Percentiles rank a stretch among this genome's conserved stretches.
phyloP scores from a whole-genome alignment of 2,113 vertebrate species.

The Cephalopholis sonnerati region DNA sequence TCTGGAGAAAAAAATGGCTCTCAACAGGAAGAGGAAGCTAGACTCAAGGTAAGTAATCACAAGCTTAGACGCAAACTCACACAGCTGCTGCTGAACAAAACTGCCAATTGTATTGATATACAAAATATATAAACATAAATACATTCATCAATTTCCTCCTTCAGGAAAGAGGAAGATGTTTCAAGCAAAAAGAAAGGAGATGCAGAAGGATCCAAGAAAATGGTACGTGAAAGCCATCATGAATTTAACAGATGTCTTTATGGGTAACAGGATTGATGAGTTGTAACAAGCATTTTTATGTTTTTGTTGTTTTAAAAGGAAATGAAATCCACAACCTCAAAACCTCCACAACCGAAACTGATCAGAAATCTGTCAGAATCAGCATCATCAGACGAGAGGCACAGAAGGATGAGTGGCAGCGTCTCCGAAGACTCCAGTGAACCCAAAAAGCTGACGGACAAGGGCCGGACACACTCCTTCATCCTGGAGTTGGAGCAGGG shows the following conservation, averaged over 20 bases:
- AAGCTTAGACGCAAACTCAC: background rate
- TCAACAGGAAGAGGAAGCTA: slow-evolving; percentile 94
- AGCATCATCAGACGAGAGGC: slow-evolving; percentile 86
- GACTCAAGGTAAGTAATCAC: slow-evolving; percentile 88
- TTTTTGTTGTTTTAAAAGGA: slow-evolving; percentile 82
- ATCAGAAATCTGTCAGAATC: slow-evolving; percentile 87
- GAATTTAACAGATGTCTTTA: background rate
- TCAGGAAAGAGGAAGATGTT: slow-evolving; percentile 81
- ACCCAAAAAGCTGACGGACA: slow-evolving; percentile 86
- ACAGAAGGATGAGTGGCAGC: slow-evolving; percentile 81
- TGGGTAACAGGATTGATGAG: background rate
- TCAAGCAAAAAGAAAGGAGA: slow-evolving; percentile 88
- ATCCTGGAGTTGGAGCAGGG: slow-evolving; percentile 86
- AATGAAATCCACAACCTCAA: slow-evolving; percentile 79
- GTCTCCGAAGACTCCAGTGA: slow-evolving; percentile 86
- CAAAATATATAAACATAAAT: background rate
- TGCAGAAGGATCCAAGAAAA: slow-evolving; percentile 83
- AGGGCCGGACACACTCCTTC: slow-evolving; percentile 83
- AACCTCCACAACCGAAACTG: slow-evolving; percentile 82
- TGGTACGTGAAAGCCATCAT: slow-evolving; percentile 76
- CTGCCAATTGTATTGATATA: background rate
- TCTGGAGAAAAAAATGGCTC: slow-evolving; percentile 97
- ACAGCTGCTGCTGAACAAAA: background rate
- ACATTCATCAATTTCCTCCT: slow-evolving; percentile 5
- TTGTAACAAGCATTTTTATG: slow-evolving; percentile 16